phyloP scores from a whole-genome alignment of 2,797 vertebrate genomes.

The Galagoides demidoff region DNA sequence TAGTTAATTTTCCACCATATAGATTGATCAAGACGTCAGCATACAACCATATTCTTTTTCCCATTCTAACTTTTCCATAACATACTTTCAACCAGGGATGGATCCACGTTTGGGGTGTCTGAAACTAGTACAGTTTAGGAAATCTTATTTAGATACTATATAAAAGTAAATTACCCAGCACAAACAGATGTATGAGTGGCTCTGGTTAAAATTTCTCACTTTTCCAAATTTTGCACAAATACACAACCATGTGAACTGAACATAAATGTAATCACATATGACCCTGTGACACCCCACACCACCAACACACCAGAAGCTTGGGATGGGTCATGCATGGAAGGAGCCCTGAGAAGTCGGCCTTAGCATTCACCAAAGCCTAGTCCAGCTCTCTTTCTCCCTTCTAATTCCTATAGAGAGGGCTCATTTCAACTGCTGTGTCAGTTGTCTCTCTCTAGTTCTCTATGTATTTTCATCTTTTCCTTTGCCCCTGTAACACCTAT shows the following conservation, averaged over 20 bases:
- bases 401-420: background rate
- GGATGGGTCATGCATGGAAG: rapidly evolving
- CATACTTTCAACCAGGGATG: background rate
- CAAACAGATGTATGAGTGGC: background rate
- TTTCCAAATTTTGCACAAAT: background rate
- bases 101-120: background rate
- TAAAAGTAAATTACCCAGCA: background rate
- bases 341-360: background rate
- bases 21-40: background rate
- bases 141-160: background rate
- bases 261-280: too few relatives aligned
- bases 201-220: background rate
- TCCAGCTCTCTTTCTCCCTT: too few relatives aligned
- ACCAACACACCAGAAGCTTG: background rate
- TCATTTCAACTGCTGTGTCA: background rate
- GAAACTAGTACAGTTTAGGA: background rate
- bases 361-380: background rate
- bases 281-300: background rate
- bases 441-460: background rate
- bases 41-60: background rate
- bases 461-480: background rate
- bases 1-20: background rate
- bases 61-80: background rate
- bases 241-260: too few relatives aligned
- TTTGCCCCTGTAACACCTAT: background rate